These are phyloP conservation scores for Lepidocolaptes lacrymiger DNA, from an alignment of 2,797 vertebrate species.

Conservation along the genomic window DNA sequence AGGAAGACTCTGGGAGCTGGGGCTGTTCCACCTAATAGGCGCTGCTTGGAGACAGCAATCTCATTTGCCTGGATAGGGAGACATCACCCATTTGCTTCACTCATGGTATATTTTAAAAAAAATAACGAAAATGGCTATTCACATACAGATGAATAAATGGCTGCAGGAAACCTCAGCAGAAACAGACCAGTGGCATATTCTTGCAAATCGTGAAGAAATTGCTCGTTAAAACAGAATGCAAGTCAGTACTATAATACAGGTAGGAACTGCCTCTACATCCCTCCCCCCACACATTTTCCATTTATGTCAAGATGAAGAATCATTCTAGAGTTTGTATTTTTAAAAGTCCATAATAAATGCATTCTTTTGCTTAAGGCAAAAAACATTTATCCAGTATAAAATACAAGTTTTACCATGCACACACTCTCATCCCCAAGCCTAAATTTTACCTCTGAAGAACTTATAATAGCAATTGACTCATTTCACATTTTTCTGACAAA, in stretches of 20 bases:
- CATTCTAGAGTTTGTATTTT: neutral
- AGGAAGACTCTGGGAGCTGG: slow-evolving; percentile 74
- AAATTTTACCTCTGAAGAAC: neutral
- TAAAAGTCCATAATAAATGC: neutral
- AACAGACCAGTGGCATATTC: slow-evolving; percentile 38
- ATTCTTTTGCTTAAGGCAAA: slow-evolving; percentile 5
- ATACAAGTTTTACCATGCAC: neutral
- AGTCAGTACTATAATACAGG: neutral
- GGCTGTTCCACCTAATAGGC: slow-evolving; percentile 79
- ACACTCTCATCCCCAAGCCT: neutral
- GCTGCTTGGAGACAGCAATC: slow-evolving; percentile 83
- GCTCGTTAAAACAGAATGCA: slow-evolving; percentile 62
- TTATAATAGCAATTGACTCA: neutral
- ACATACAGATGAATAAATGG: slow-evolving; percentile 39
- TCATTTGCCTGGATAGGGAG: slow-evolving; percentile 76
- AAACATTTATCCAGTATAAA: neutral
- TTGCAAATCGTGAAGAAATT: slow-evolving; percentile 66
- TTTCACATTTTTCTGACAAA: neutral
- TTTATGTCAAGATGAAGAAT: neutral
- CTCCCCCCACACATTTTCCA: neutral
- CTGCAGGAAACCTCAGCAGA: slow-evolving; percentile 18
- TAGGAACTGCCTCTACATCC: neutral
- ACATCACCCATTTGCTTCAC: slow-evolving; percentile 73
- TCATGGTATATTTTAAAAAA: slow-evolving; percentile 52
- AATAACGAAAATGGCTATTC: slow-evolving; percentile 53